Base-by-base conservation (phyloP, 1,140 invertebrate genomes). In the Spodoptera frugiperda region DNA sequence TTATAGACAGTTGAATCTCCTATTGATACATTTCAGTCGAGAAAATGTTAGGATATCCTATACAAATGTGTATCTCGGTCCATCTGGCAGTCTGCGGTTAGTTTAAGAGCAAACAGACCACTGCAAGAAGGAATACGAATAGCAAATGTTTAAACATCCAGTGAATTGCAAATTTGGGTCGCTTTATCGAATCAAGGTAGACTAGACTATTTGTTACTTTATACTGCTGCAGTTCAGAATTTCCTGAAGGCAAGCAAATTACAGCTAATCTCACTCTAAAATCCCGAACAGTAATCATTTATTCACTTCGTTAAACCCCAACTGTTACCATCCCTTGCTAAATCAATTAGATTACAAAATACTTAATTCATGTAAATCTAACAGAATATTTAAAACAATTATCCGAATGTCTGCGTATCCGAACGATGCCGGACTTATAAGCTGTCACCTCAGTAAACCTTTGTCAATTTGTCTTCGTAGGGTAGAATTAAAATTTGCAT, bases 401-500 rank as follows among this genome's bases (percentile, higher is more conserved):
- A 30, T 59, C 33, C 15, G 5, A 73, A 61, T 73, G 39, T 25
- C 17, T 55, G 68, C 51, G 51, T 55, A 19, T 55, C 10, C 68
- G 46, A 61, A 51, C 53, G 39, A n/a, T 30, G 8, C 1, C 14
- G 44, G 55, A 73, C 61, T 73, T 73, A 73, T 51, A 71, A 61
- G 65, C 54, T 15, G 67, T 51, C 53, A 44, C 39, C 55, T 61
- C 54, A 73, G 15, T 71, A 61, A 53, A 17, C 17, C 65, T 70
- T 70, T 61, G 65, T 71, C 65, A 61, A 59, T 67, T 67, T 19
- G 61, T 54, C 71, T 44, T 73, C 10, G 10, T 44, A 11, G 49
- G 61, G 33, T 67, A 55, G 59, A 48, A 72, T 72, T 72, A 73
- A 72, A 72, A 78, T 72, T 72, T 65, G 59, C 68, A 72, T 78